Evolutionary conservation across 2,888 invertebrate genomes (phyloP).

Genomic region (Pristionchus entomophagus): DNA sequence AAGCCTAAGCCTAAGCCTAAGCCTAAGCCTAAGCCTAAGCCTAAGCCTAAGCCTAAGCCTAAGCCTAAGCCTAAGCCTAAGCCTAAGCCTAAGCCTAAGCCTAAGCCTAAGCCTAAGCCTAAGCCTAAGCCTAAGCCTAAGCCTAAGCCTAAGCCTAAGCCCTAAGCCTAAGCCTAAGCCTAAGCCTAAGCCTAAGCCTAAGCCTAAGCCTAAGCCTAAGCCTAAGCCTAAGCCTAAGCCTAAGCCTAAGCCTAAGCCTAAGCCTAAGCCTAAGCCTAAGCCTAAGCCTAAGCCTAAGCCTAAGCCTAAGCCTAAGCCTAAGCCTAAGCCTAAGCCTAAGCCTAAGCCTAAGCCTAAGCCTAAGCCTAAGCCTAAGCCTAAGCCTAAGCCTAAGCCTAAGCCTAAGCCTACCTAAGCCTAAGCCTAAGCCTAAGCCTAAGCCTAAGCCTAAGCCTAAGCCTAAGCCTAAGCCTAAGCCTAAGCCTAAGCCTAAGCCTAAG

Average conservation of each 20-base stretch:
- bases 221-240: constrained; percentile 50
- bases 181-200: constrained; percentile 52
- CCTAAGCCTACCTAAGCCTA: constrained; percentile 50
- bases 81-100: constrained; percentile 52
- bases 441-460: constrained; percentile 51
- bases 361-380: constrained; percentile 52
- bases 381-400: constrained; percentile 52
- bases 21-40: constrained; percentile 51
- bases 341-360: constrained; percentile 50
- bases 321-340: constrained; percentile 51
- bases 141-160: constrained; percentile 50
- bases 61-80: constrained; percentile 50
- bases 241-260: constrained; percentile 51
- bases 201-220: constrained; percentile 51
- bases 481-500: constrained; percentile 51
- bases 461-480: constrained; percentile 51
- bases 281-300: constrained; percentile 50
- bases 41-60: constrained; percentile 51
- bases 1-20: constrained; percentile 50
- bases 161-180: constrained; percentile 49
- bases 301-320: constrained; percentile 49
- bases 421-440: constrained; percentile 52
- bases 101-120: constrained; percentile 50
- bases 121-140: constrained; percentile 51
- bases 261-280: constrained; percentile 51